These are phyloP conservation scores for Dysmachus trigonus DNA, from an alignment of 2,888 invertebrate genomes.

Conservation along the genomic window DNA sequence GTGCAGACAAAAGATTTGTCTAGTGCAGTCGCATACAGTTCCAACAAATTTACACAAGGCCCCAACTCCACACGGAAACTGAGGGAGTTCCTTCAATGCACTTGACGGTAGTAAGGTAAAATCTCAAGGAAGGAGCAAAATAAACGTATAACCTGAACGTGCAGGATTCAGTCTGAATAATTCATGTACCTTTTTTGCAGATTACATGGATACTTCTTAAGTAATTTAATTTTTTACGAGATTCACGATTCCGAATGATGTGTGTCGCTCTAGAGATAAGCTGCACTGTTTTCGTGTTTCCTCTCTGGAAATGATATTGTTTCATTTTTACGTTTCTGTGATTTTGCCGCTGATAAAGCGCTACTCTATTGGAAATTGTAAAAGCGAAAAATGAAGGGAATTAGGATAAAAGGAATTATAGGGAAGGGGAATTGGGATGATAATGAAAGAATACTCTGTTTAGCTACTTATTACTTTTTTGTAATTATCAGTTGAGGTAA, in stretches of 20 bases:
- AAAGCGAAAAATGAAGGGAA: neutral
- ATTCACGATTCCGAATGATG: neutral
- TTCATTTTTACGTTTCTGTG: neutral
- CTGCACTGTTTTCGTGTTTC: neutral
- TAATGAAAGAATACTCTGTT: no score
- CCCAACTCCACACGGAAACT: neutral
- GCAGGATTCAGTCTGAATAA: conserved; percentile 44
- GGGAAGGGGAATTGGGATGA: neutral
- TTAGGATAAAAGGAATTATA: neutral
- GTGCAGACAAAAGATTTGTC: conserved; percentile 35
- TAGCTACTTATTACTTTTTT: no score
- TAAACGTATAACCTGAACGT: conserved; percentile 44
- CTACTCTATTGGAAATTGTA: neutral
- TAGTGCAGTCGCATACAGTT: neutral
- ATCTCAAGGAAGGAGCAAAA: neutral
- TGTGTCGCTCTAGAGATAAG: conserved; percentile 3
- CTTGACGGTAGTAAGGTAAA: neutral
- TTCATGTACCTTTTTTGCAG: conserved; percentile 45
- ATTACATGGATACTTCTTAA: conserved; percentile 45
- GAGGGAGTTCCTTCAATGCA: neutral
- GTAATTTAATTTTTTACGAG: conserved; percentile 48
- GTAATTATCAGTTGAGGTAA: no score
- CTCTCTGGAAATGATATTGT: neutral
- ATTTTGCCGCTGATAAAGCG: neutral
- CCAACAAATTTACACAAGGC: conserved; percentile 24